Percentiles rank a stretch among this genome's conserved stretches.
Conservation (phyloP, 2,797 vertebrate genomes). For the Megalops cyprinoides region DNA sequence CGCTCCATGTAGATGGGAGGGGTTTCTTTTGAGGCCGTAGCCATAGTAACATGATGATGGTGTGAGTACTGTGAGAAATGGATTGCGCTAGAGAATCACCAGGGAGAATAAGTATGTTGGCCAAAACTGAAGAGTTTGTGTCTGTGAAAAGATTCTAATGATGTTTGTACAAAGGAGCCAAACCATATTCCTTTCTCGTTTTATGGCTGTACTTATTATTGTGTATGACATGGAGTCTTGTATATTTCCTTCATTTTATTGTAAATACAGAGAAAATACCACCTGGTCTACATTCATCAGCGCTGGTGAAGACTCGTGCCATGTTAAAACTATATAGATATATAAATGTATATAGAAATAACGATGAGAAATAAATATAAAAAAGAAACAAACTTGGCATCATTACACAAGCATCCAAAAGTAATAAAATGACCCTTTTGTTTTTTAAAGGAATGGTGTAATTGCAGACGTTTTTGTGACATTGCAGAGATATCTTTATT, state of each 20-base stretch:
- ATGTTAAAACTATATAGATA: conserved; percentile 78
- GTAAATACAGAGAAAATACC: conserved; percentile 91
- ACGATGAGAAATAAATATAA: conserved; percentile 54
- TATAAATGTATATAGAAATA: conserved; percentile 67
- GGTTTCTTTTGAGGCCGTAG: conserved; percentile 81
- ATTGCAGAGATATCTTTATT: conserved; percentile 61
- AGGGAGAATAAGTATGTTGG: conserved; percentile 77
- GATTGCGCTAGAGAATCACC: conserved; percentile 79
- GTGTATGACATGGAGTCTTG: conserved; percentile 90
- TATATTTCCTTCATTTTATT: conserved; percentile 91
- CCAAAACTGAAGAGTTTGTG: conserved; percentile 68
- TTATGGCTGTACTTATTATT: conserved; percentile 87
- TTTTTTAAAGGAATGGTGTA: conserved; percentile 75
- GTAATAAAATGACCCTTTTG: conserved; percentile 78
- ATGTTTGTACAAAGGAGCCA: conserved; percentile 92
- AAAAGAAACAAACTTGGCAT: conserved; percentile 61
- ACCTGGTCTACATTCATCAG: conserved; percentile 87
- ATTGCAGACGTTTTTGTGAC: conserved; percentile 65
- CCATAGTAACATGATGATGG: conserved; percentile 84
- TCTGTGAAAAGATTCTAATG: conserved; percentile 85
- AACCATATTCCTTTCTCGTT: conserved; percentile 81
- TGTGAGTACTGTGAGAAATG: conserved; percentile 85
- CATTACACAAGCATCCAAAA: conserved; percentile 63
- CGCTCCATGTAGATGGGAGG: conserved; percentile 83
- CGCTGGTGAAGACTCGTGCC: conserved; percentile 87